Conservation (phyloP, 2,113 vertebrate genomes). For the Todiramphus chloris region DNA sequence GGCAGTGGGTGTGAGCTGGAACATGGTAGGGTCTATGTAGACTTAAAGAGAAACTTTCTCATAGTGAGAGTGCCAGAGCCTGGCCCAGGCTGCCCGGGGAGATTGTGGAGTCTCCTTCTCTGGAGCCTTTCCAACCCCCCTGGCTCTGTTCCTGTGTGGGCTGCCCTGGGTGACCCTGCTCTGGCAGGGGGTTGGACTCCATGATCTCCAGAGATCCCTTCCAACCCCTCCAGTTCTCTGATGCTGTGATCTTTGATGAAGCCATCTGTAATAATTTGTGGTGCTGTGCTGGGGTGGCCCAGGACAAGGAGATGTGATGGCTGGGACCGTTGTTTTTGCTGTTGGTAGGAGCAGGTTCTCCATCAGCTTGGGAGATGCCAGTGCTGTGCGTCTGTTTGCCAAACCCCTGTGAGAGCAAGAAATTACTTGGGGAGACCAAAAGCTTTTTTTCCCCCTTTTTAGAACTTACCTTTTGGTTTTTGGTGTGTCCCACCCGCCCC, state of each 20-base stretch:
- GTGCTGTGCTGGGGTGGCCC: rapidly evolving
- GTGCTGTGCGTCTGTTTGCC: not conserved
- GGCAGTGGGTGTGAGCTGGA: no score
- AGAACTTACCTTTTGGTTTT: not conserved
- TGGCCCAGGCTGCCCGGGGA: no score
- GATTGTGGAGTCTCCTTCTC: no score
- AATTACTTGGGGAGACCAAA: not conserved
- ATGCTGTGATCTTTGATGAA: not conserved
- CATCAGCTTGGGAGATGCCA: not conserved
- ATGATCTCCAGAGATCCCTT: no score
- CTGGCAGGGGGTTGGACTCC: no score
- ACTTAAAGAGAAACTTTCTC: no score
- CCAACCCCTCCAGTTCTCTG: no score
- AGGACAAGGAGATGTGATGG: not conserved
- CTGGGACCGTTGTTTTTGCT: not conserved
- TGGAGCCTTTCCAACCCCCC: no score
- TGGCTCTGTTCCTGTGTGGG: no score
- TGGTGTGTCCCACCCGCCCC: not conserved
- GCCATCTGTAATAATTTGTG: not conserved
- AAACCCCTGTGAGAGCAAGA: not conserved
- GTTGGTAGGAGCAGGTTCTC: not conserved
- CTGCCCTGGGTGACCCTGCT: no score
- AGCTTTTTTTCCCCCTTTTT: not conserved
- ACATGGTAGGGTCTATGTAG: no score
- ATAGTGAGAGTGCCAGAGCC: no score